Base-by-base conservation (phyloP, 2,113 vertebrate species). In the Micromys minutus region DNA sequence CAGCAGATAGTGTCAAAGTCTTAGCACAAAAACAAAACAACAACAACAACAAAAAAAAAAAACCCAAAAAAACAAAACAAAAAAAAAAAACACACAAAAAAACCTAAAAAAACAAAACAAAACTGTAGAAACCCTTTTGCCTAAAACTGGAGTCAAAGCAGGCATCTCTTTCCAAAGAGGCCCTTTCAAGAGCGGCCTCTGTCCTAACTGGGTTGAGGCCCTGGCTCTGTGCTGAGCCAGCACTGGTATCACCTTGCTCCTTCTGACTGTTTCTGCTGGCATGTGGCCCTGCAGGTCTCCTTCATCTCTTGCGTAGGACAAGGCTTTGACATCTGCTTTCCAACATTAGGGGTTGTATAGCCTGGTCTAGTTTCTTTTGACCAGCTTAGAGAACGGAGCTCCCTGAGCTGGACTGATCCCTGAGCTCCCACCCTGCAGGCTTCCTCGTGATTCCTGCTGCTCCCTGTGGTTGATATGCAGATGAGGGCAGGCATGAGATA, bases 1-100 rank as follows among this genome's bases (percentile, higher is more conserved):
- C 31, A 24, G 8, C 6, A 55, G 80, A 1, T 3, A 42, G 15
- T 0, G 2, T 19, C 42, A 8, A 3, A 10, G 1, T 61, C 34
- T 36, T 3, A 39, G n/a, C 17, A 0, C 31, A 29, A 12, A n/a
- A 80, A n/a, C n/a, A n/a, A n/a, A n/a, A n/a, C n/a, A n/a, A n/a
- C n/a, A n/a, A n/a, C n/a, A n/a, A n/a, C n/a, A n/a, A n/a, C n/a
- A n/a, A n/a, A n/a, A n/a, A n/a, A n/a, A n/a, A n/a, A n/a, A n/a
- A n/a, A n/a, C n/a, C n/a, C n/a, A n/a, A n/a, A n/a, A n/a, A n/a
- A n/a, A n/a, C n/a, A n/a, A n/a, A n/a, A n/a, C n/a, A n/a, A n/a
- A n/a, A n/a, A n/a, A n/a, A n/a, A n/a, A n/a, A n/a, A n/a, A n/a
- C n/a, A n/a, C n/a, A n/a, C n/a, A n/a, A n/a, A n/a, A n/a, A n/a